Evolutionary conservation across 2,797 vertebrate genomes (phyloP), one percentile per base, ranked within the genome.

Genomic region (Sparus aurata): DNA sequence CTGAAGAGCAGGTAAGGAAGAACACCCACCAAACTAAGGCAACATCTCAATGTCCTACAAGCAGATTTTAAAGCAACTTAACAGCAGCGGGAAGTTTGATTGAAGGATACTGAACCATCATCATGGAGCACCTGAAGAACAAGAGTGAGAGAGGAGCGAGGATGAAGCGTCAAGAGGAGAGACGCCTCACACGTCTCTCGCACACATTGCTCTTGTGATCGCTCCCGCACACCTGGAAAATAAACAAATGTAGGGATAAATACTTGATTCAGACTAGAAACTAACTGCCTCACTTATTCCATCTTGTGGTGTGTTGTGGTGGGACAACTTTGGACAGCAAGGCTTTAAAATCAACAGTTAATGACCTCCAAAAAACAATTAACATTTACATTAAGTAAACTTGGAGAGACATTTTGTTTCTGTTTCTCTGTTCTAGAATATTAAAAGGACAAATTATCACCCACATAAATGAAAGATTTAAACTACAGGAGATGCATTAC

Each of bases 81-180:
- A 27, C 22, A 45, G 46, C 57, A 20, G 13, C 22, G 2, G 45
- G 4, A 23, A 34, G 49, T 41, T 76, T 66, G 15, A 27, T 22
- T 55, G 78, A 96, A 94, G 97, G 97, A 98, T 98, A 98, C 97
- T 0, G 97, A 97, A 18, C 97, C 97, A 0, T 96, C 95, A 2
- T 98, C 95, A 0, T 97, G 97, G 50, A 98, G 15, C 25, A 97
- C 91, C 88, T 98, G 97, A 6, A 98, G 95, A 15, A 98, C 71
- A 11, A 98, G 88, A 0, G 96, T 96, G 84, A 98, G 95, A 20
- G 97, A 97, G 4, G 97, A 97, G 0, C 97, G 96, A n/a, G 97
- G 97, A 73, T 98, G 97, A 57, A 98, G 94, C 0, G 89, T 85
- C 38, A 96, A 85, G 53, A 98, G 87, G 17, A 98, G 92, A 25